Percentiles rank a stretch among this genome's conserved stretches.
These are phyloP conservation scores for Poecilia gillii DNA, from an alignment of 2,797 vertebrate genomes.

Conservation along the genomic window DNA sequence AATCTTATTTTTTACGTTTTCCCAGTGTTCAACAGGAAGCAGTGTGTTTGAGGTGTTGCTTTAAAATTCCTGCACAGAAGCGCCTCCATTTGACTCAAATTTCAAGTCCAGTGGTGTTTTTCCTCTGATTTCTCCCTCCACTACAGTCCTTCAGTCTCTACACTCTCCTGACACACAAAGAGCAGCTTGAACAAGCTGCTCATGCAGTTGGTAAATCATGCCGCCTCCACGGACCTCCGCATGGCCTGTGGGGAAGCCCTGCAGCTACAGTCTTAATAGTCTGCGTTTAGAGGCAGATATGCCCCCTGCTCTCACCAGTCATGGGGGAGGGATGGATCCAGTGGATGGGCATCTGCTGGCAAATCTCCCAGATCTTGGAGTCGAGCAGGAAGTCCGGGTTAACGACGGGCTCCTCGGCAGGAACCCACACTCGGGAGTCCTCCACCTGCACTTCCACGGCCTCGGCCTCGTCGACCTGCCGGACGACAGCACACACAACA, in stretches of 20 bases:
- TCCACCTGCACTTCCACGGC: constrained; percentile 86
- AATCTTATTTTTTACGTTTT: not conserved
- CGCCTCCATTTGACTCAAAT: not conserved
- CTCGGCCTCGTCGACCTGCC: constrained; percentile 84
- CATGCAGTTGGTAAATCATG: constrained; percentile 42
- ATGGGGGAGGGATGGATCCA: constrained; percentile 92
- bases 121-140: not conserved
- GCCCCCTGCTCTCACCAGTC: constrained; percentile 84
- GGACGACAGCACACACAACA: constrained; percentile 37
- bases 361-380: constrained; percentile 95
- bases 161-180: constrained; percentile 22
- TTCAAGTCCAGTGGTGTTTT: not conserved
- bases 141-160: constrained; percentile 20
- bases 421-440: constrained; percentile 92
- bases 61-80: not conserved
- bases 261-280: constrained; percentile 65
- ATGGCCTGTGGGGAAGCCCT: constrained; percentile 58
- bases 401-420: constrained; percentile 90
- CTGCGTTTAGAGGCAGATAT: constrained; percentile 63
- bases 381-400: constrained; percentile 90
- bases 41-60: not conserved
- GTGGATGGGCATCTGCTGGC: constrained; percentile 91
- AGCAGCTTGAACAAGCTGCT: constrained; percentile 26
- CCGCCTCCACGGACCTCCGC: constrained; percentile 31
- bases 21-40: not conserved